Conservation (phyloP, 92 coral and sea anemone species). For the Virgularia gustaviana region DNA sequence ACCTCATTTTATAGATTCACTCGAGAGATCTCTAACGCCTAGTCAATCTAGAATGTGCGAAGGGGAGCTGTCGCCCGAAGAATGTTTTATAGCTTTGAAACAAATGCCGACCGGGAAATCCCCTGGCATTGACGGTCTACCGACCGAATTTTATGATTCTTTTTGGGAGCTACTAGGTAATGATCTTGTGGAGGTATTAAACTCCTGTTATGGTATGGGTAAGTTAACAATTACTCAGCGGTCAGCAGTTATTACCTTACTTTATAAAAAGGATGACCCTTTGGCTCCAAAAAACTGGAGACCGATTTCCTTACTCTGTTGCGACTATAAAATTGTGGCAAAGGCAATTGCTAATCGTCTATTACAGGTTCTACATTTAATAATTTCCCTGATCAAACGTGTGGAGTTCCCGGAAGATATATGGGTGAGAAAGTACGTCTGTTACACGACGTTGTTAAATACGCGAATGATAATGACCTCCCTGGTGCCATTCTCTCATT, state of each 20-base stretch:
- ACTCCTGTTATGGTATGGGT: neutral
- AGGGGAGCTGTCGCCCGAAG: neutral
- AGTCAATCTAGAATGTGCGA: slow-evolving; percentile 4
- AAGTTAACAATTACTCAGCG: neutral
- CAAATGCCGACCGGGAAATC: neutral
- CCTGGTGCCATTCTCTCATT: slow-evolving; percentile 39
- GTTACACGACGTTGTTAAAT: slow-evolving; percentile 1
- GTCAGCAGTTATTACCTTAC: slow-evolving; percentile 10
- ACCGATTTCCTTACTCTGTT: slow-evolving; percentile 26
- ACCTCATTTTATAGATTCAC: neutral
- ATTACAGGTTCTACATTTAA: neutral
- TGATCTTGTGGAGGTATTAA: slow-evolving; percentile 10
- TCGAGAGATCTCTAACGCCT: neutral
- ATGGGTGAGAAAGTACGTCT: slow-evolving; percentile 41
- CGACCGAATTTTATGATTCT: slow-evolving; percentile 20
- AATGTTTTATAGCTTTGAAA: slow-evolving; percentile 17
- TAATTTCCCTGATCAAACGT: slow-evolving; percentile 43
- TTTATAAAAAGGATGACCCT: slow-evolving; percentile 26
- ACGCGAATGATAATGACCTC: neutral
- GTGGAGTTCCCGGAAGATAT: slow-evolving; percentile 40
- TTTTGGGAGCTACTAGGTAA: slow-evolving; percentile 2
- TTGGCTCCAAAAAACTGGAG: slow-evolving; percentile 29
- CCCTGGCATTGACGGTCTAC: slow-evolving; percentile 36
- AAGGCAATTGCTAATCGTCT: slow-evolving; percentile 22
- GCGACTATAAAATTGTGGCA: slow-evolving; percentile 22